Percentiles rank a stretch among this genome's conserved stretches.
Conservation (phyloP, 2,113 vertebrate genomes). For the Cheirogaleus medius region DNA sequence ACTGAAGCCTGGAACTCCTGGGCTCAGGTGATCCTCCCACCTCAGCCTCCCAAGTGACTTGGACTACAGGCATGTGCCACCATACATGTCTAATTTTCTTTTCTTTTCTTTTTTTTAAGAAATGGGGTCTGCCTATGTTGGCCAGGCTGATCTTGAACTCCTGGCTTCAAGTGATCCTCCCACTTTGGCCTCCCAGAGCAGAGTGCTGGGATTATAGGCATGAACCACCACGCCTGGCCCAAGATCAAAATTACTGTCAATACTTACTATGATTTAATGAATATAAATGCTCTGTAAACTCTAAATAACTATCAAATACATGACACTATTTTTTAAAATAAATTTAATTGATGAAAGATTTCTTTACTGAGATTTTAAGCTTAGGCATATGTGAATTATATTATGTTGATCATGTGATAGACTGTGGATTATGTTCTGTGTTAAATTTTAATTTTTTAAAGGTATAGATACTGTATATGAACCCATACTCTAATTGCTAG, state of each 20-base stretch:
- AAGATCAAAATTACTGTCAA: not conserved
- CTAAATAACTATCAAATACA: not conserved
- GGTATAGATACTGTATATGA: not conserved
- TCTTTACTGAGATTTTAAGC: not conserved
- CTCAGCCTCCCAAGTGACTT: too few relatives aligned
- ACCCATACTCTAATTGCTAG: not conserved
- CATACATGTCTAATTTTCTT: too few relatives aligned
- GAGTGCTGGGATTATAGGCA: too few relatives aligned
- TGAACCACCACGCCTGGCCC: too few relatives aligned
- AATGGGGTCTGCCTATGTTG: too few relatives aligned
- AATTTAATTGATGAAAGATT: not conserved
- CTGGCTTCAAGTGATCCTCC: too few relatives aligned
- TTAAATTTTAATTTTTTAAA: not conserved
- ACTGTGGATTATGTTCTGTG: not conserved
- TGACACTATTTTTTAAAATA: not conserved
- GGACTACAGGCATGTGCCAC: too few relatives aligned
- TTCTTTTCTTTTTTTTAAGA: too few relatives aligned
- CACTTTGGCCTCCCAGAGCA: too few relatives aligned
- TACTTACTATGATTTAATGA: not conserved
- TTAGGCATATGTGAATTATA: not conserved
- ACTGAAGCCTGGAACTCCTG: too few relatives aligned
- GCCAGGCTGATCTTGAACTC: too few relatives aligned
- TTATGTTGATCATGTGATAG: not conserved
- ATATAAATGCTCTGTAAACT: not conserved
- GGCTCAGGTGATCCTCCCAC: too few relatives aligned